Base-by-base conservation (phyloP, 2,888 invertebrate species). In the Cephus spinipes region DNA sequence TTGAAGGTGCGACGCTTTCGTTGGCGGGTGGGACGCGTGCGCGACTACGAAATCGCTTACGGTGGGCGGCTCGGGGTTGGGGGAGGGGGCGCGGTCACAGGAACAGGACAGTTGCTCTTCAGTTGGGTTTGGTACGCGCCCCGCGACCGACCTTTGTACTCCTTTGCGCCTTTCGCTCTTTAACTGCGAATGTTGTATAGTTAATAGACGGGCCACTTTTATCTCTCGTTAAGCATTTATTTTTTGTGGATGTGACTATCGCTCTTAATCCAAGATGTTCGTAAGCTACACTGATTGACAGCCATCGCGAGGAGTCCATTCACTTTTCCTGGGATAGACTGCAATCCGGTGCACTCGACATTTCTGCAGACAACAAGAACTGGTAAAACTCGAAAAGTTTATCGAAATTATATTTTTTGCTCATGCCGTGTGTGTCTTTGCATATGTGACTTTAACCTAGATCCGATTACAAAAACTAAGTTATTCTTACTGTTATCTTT, bases 51-150 rank as follows among this genome's bases (percentile, higher is more conserved):
- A 86, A 85, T 86, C 82, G 83, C 75, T 76, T 78, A 73, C 73
- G 32, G 78, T 6, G 73, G 73, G 55, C 78, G 78, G 73, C 74
- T 31, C 30, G 68, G 36, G 81, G 74, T 68, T 74, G 75, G 83
- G 75, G 83, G 84, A 83, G 87, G 87, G 87, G 90, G 89, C 86
- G 89, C 90, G 90, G 90, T 84, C 89, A 84, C 84, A 84, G 85
- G 83, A 83, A 87, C 83, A 86, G 85, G 83, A 87, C 83, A 85
- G 84, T 86, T 85, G 87, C 84, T 83, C 81, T 86, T 87, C 88
- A 90, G 90, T 90, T 89, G 89, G 89, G 89, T 88, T 90, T 90
- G 88, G 89, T 89, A 85, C 89, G 90, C 89, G 89, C 84, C 82
- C 84, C 87, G 88, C 86, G 88, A 83, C 84, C 85, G 86, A 82